A percentile compares a stretch with the other conserved stretches of the same genome.
Conservation (phyloP, 2,113 vertebrate genomes). For the Phylloscopus trochiloides region DNA sequence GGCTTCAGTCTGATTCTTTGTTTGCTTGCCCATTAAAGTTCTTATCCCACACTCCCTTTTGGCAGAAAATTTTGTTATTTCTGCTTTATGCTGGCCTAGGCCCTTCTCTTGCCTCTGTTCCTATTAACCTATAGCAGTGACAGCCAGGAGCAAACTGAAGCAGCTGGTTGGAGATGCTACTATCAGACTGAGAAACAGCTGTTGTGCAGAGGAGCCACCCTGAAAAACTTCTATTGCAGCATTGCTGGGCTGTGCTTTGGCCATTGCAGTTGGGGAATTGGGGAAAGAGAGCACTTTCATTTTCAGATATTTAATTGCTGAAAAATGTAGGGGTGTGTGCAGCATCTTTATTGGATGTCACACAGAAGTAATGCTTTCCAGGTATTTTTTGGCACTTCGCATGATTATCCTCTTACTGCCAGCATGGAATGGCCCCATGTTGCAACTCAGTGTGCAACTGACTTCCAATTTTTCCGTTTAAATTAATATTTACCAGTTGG, state of each 20-base stretch:
- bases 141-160: conserved; percentile 66
- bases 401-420: conserved; percentile 48
- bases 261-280: conserved; percentile 15
- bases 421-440: conserved; percentile 55
- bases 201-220: conserved; percentile 61
- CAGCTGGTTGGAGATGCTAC: conserved; percentile 61
- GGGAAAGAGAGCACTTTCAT: conserved; percentile 20
- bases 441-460: conserved; percentile 28
- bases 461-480: conserved; percentile 61
- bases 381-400: conserved; percentile 2
- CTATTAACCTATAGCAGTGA: conserved; percentile 51
- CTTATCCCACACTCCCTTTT: conserved; percentile 52
- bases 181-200: conserved; percentile 61
- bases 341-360: conserved; percentile 37
- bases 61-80: conserved; percentile 40
- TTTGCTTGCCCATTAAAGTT: conserved; percentile 65
- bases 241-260: conserved; percentile 17
- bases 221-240: conserved; percentile 48
- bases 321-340: conserved; percentile 49
- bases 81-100: conserved; percentile 47
- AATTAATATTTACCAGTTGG: conserved; percentile 68
- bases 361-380: conserved; percentile 51
- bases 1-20: conserved; percentile 41
- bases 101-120: conserved; percentile 41
- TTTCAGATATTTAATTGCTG: conserved; percentile 59